A percentile compares a stretch with the other conserved stretches of the same genome.
phyloP scores from a whole-genome alignment of 2,113 vertebrate species.

The Ginglymostoma cirratum region DNA sequence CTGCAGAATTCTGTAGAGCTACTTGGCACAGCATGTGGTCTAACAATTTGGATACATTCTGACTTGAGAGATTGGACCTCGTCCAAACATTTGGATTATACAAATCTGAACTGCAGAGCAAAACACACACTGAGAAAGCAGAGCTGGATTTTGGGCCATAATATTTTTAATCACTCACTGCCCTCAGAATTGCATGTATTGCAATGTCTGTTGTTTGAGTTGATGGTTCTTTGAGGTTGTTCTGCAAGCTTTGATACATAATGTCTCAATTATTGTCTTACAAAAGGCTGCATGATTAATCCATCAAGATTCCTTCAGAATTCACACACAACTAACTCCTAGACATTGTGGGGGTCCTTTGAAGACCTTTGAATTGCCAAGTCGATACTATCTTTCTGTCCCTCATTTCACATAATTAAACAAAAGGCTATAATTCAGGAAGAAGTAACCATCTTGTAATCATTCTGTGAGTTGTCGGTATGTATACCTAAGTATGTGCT shows the following conservation, averaged over 20 bases:
- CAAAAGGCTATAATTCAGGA: neutral
- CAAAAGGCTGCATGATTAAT: neutral
- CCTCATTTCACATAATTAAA: neutral
- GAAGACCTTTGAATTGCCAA: neutral
- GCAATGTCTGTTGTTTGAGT: neutral
- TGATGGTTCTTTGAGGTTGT: neutral
- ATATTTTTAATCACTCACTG: neutral
- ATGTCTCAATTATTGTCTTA: neutral
- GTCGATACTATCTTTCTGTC: neutral
- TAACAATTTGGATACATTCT: neutral
- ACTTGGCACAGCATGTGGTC: neutral
- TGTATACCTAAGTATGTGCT: neutral
- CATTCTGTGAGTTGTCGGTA: neutral
- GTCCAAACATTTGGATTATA: slow-evolving; percentile 16
- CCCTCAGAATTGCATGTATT: neutral
- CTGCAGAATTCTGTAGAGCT: neutral
- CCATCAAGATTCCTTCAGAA: neutral
- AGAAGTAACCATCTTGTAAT: neutral
- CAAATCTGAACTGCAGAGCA: neutral
- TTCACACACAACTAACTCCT: neutral
- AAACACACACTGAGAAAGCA: neutral
- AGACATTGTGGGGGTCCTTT: neutral
- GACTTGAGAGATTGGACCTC: neutral
- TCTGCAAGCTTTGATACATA: neutral
- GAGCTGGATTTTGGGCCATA: neutral